phyloP scores from a whole-genome alignment of 2,113 vertebrate genomes.

The Aptenodytes forsteri region DNA sequence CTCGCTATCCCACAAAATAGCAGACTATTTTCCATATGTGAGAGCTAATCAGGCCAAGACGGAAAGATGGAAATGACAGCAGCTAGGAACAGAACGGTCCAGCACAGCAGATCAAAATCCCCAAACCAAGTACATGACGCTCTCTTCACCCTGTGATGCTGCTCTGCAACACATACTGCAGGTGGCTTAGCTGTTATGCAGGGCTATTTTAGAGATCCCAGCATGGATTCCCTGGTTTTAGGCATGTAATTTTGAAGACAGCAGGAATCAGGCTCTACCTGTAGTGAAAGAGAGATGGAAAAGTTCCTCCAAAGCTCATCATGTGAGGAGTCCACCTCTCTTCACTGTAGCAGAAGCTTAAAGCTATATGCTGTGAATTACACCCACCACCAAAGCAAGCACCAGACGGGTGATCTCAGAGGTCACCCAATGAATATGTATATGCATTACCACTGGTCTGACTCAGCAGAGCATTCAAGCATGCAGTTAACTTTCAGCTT shows the following conservation, averaged over 20 bases:
- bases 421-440: neutral
- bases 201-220: neutral
- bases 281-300: neutral
- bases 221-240: neutral
- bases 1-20: neutral
- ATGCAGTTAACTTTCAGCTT: conserved; percentile 28
- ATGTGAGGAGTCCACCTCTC: neutral
- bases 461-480: conserved; percentile 7
- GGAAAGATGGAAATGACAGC: neutral
- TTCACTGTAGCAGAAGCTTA: neutral
- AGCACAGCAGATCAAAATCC: neutral
- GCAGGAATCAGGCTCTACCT: neutral
- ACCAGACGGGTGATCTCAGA: neutral
- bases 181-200: neutral
- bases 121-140: neutral
- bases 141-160: neutral
- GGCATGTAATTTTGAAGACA: neutral
- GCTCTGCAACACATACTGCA: neutral
- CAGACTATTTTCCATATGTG: too few relatives aligned
- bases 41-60: neutral
- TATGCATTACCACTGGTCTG: neutral
- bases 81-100: neutral
- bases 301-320: neutral
- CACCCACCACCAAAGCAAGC: accelerated
- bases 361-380: neutral